Base-by-base conservation (phyloP, 2,797 vertebrate genomes). In the Channa striata region DNA sequence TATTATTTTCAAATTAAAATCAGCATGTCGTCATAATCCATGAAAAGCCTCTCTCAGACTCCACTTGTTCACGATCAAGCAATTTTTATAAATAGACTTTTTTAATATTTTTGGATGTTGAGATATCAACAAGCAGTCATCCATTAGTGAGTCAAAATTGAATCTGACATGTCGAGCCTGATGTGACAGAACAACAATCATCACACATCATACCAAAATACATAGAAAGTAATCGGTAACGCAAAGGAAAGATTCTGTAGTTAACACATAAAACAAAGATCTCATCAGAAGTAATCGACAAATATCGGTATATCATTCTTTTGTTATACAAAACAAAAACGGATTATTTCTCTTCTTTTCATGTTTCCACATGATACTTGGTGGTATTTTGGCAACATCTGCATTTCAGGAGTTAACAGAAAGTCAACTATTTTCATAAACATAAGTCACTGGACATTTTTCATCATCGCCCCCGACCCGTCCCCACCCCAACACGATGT, bases 221-320 rank as follows among this genome's bases (percentile, higher is more conserved):
- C 84, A 84, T 46, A 74, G 52, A 90, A 90, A 87, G 75, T 68
- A 85, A 90, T 85, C 43, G 16, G 50, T 66, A 86, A 89, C 66
- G 75, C 64, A 89, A 89, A 81, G 59, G 43, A 87, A 89, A 82
- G 37, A 64, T 74, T 84, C 68, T 78, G 84, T 65, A 82, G 77
- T 74, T 59, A 89, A 91, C 87, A 92, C 85, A 84, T 82, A 82
- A 88, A 91, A 90, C 86, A 83, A 87, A 88, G 57, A 88, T 85
- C 70, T 85, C 83, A 80, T 89, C 76, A 89, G 84, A 89, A 90
- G 69, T 83, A 91, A 78, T 89, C 77, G 82, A 91, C 91, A 89
- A 80, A 90, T 87, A 91, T 87, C 79, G 80, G 82, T 88, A 86
- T 86, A 87, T 87, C 80, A 80, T 87, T 90, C 77, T 90, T 91